Conservation (phyloP, 1,140 invertebrate genomes). For the Monomorium pharaonis region DNA sequence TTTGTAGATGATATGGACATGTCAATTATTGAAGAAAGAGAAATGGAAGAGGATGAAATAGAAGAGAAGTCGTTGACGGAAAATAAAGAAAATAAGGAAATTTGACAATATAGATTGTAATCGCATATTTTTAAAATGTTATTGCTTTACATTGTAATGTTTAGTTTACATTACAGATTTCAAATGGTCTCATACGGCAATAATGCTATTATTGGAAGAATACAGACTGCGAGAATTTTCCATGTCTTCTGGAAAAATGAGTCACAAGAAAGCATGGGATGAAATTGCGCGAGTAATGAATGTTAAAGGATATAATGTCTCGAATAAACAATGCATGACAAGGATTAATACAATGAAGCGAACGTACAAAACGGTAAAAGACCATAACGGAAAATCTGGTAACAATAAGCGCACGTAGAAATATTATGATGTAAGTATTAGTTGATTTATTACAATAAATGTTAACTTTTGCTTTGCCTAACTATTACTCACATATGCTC, state of each 20-base stretch:
- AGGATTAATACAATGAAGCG: background rate
- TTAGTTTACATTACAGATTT: slow-evolving; percentile 3
- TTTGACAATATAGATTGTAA: background rate
- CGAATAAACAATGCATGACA: background rate
- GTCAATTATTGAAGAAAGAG: background rate
- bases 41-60: background rate
- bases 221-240: background rate
- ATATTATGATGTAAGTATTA: slow-evolving; percentile 13
- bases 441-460: too few relatives aligned
- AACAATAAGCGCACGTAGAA: background rate
- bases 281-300: background rate
- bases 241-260: background rate
- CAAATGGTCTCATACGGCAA: background rate
- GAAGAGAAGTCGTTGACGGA: background rate
- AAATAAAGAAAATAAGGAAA: slow-evolving; percentile 1
- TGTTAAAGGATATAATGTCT: background rate
- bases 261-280: background rate
- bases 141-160: background rate
- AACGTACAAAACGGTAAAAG: background rate
- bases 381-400: background rate
- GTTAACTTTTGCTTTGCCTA: background rate
- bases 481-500: background rate
- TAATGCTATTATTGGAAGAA: background rate
- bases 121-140: background rate
- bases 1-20: background rate